A percentile compares a stretch with the other conserved stretches of the same genome.
Conservation (phyloP, 2,113 vertebrate genomes). For the Microtus montanus region DNA sequence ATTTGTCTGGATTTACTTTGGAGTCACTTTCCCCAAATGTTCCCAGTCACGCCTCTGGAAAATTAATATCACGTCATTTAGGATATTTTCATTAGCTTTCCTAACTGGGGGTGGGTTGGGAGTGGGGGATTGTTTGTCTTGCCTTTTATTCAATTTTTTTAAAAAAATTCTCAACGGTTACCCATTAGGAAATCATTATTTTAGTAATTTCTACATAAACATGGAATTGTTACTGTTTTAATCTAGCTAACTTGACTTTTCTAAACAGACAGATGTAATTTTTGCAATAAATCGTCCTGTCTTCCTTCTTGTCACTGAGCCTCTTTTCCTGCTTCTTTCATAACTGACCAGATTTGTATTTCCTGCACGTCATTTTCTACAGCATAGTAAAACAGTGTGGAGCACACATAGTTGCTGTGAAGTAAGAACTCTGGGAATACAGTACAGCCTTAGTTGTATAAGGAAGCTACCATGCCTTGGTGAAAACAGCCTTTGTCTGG, state of each 20-base stretch:
- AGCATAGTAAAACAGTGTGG: not conserved
- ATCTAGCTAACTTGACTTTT: not conserved
- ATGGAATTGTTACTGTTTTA: constrained; percentile 34
- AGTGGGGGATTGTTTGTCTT: not conserved
- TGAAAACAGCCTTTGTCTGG: not conserved
- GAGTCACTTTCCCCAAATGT: constrained; percentile 17
- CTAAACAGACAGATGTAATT: constrained; percentile 34
- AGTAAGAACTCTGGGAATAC: not conserved
- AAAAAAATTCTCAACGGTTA: too few relatives aligned
- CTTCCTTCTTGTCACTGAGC: not conserved
- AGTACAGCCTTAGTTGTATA: not conserved
- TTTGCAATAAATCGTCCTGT: not conserved
- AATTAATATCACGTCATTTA: not conserved
- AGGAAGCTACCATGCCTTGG: not conserved
- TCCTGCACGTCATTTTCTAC: not conserved
- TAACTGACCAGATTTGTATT: constrained; percentile 40
- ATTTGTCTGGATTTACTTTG: constrained; percentile 50
- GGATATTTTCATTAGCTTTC: constrained; percentile 5
- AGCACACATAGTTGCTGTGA: not conserved
- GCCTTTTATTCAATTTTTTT: constrained; percentile 15
- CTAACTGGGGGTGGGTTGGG: not conserved
- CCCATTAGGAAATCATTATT: constrained; percentile 24
- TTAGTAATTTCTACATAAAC: constrained; percentile 11
- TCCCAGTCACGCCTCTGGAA: not conserved
- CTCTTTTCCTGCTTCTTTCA: not conserved